A percentile compares a stretch with the other conserved stretches of the same genome.
phyloP scores from a whole-genome alignment of 2,888 invertebrate species.

The Agonopterix arenella region DNA sequence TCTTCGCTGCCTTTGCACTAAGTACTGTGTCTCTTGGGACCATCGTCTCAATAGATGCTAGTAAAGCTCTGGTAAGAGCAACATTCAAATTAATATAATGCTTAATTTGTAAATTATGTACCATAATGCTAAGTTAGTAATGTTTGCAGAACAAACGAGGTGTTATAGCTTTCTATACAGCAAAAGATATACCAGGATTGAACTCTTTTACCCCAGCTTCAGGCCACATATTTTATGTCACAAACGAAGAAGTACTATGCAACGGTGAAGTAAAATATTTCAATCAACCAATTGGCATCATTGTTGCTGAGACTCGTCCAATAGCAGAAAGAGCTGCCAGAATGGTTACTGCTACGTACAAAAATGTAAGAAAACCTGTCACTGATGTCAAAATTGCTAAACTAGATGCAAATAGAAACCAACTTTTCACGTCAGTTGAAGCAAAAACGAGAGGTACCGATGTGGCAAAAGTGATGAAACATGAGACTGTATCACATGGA shows the following conservation, averaged over 20 bases:
- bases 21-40: constrained; percentile 65
- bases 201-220: constrained; percentile 71
- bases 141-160: constrained; percentile 74
- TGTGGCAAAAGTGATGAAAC: constrained; percentile 57
- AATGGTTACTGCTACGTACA: constrained; percentile 73
- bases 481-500: constrained; percentile 65
- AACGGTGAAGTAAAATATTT: constrained; percentile 33
- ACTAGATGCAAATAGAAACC: constrained; percentile 24
- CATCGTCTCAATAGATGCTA: constrained; percentile 74
- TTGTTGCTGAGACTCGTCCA: constrained; percentile 75
- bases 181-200: constrained; percentile 80
- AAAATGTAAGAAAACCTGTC: constrained; percentile 41
- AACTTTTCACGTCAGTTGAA: constrained; percentile 13
- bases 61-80: constrained; percentile 76
- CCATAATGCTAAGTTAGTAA: not conserved
- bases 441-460: constrained; percentile 45
- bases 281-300: constrained; percentile 44
- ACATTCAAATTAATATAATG: not conserved
- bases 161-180: constrained; percentile 78
- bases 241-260: constrained; percentile 59
- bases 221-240: constrained; percentile 15
- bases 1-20: constrained; percentile 80
- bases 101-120: not conserved
- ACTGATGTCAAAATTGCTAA: constrained; percentile 31
- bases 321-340: constrained; percentile 74